phyloP scores from a whole-genome alignment of 2,888 invertebrate species.

The Hemistola chrysoprasaria region DNA sequence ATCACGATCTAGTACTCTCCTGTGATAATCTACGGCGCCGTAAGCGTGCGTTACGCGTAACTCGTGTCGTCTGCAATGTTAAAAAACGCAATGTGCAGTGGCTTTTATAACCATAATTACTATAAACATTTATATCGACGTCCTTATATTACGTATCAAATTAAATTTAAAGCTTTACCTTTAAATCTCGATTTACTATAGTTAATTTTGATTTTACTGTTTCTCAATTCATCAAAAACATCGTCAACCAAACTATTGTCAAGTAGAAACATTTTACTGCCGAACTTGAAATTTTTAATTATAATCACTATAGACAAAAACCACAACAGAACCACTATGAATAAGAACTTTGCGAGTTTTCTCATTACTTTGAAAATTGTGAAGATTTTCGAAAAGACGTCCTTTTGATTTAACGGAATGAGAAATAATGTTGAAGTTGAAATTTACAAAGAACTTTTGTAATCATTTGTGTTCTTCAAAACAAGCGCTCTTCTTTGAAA shows the following conservation, averaged over 20 bases:
- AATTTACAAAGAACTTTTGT: too few species aligned
- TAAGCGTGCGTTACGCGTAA: too few species aligned
- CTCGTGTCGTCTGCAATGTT: too few species aligned
- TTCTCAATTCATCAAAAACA: neutral
- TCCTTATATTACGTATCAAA: too few species aligned
- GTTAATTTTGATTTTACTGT: neutral
- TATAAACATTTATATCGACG: too few species aligned
- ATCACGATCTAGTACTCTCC: too few species aligned
- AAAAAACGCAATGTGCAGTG: too few species aligned
- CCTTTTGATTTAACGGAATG: constrained; percentile 6
- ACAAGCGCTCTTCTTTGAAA: too few species aligned
- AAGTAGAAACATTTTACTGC: constrained; percentile 17
- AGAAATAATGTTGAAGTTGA: constrained; percentile 3
- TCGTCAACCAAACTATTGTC: constrained; percentile 3
- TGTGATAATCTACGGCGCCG: too few species aligned
- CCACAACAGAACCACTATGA: constrained; percentile 44
- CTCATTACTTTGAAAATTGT: constrained; percentile 19
- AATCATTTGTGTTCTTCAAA: too few species aligned
- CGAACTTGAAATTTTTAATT: constrained; percentile 24
- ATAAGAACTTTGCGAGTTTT: constrained; percentile 31
- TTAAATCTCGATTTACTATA: constrained; percentile 27
- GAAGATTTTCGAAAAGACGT: neutral
- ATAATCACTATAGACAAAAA: constrained; percentile 40
- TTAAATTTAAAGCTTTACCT: too few species aligned
- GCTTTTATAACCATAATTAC: too few species aligned